Evolutionary conservation across 2,888 invertebrate species (phyloP), one percentile per base, ranked within the genome.

Genomic region (Notodonta dromedarius): DNA sequence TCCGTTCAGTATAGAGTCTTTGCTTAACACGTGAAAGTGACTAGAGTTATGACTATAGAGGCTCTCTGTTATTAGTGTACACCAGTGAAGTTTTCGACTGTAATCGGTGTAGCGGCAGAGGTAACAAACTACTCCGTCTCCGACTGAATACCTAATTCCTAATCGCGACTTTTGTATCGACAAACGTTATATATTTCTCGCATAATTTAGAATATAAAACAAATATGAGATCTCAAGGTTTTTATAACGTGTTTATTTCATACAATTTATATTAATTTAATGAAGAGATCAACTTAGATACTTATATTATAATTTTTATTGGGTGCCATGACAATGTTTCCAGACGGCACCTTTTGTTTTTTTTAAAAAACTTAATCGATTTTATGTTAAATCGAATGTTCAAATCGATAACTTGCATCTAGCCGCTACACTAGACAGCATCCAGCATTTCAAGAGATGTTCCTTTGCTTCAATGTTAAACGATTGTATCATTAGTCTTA

Each of bases 1-100:
- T 91, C 97, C 98, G 58, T 98, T 98, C 94, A 97, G 97, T 93
- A 98, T 98, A 95, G 98, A 98, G 86, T 97, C 97, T 63, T 91
- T 98, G 76, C 94, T 98, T 81, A 96, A 96, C 82, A 96, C 95
- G 93, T 95, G 95, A 95, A 94, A 92, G 80, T 88, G 83, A 88
- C 86, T 88, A 73, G 39, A 71, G 35, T 70, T 64, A 62, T 80
- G 80, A 81, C 80, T 73, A 78, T 77, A 86, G 89, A 91, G 89
- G 91, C 89, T 90, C 84, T 80, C 71, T 63, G 75, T 61, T 58
- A 61, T 72, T 72, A 59, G 75, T 79, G 76, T 65, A 70, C 59
- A 62, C 63, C 76, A 83, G 84, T 86, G 85, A 83, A 76, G 71
- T 70, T 70, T 14, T 60, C 62, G 61, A 44, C 52, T 54, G 57